Percentiles rank a stretch among this genome's conserved stretches.
Conservation (phyloP, 2,797 vertebrate species). For the Salarias fasciatus region DNA sequence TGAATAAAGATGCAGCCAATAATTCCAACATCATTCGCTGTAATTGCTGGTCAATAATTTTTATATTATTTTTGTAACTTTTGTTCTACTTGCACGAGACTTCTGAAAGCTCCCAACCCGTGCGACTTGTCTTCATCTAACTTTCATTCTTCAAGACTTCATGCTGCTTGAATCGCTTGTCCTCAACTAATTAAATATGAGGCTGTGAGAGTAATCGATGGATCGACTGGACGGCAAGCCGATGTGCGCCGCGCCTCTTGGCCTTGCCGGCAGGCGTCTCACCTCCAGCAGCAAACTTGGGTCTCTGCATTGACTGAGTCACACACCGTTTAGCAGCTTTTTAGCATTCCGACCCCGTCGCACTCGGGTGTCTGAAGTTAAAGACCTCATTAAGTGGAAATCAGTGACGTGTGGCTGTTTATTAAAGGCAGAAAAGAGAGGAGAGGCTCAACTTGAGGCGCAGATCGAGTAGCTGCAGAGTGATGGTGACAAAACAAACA, state of each 20-base stretch:
- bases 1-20: too few species aligned
- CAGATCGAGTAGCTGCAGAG: neutral
- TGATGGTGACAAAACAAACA: neutral
- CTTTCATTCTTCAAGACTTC: conserved; percentile 11
- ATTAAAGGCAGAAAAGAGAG: conserved; percentile 1
- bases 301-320: conserved; percentile 13
- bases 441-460: neutral
- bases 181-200: conserved; percentile 29
- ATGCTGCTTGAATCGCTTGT: conserved; percentile 26
- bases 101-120: too few species aligned
- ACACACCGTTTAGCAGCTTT: neutral
- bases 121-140: conserved; percentile 4
- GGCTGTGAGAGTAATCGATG: conserved; percentile 38
- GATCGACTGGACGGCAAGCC: conserved; percentile 4
- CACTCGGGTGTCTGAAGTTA: neutral
- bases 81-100: too few species aligned
- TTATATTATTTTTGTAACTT: too few species aligned
- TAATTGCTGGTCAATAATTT: too few species aligned
- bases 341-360: conserved; percentile 12
- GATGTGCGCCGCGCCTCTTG: neutral
- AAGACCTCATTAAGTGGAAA: conserved; percentile 28
- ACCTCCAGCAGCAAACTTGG: too few species aligned
- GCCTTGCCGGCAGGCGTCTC: neutral
- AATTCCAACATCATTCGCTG: too few species aligned
- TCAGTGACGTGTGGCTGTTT: conserved; percentile 3